Base-by-base conservation (phyloP, 2,888 invertebrate species). In the Selenia dentaria region DNA sequence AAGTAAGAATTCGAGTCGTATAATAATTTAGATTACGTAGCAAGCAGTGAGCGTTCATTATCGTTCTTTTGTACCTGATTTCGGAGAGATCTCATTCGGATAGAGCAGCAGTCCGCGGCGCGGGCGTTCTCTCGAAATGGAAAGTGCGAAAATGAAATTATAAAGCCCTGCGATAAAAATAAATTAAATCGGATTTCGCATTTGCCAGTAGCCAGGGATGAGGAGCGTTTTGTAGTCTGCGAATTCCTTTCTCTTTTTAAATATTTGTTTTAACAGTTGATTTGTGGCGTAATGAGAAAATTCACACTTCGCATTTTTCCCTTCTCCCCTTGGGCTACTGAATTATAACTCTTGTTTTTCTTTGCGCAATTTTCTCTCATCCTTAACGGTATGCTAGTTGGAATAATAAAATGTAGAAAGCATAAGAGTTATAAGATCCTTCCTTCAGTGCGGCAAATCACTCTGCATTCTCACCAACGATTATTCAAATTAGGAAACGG, bases 111-210 rank as follows among this genome's bases (percentile, higher is more conserved):
- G 84, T 83, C 87, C 85, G 79, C 85, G 83, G 83, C 81, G 80
- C 83, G 82, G 79, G 85, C 80, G 81, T 78, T 79, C 86, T 79
- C 84, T 80, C 79, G 74, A 90, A 89, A 88, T 87, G 87, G 87
- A 89, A 90, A 90, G 90, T 90, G 91, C 86, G 91, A 90, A 91
- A 90, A 90, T 90, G 87, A 91, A 91, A 91, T 91, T 90, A 90
- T 89, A 89, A 90, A 89, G 86, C 83, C 83, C 82, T 72, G 78
- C 88, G 90, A 90, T 90, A 90, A 91, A 91, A 91, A 91, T 91
- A 91, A 90, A 91, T 91, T 90, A 91, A 90, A 91, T 90, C 87
- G 86, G 90, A 90, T 88, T 87, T 86, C 84, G 83, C 83, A 78
- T 87, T 85, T 76, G 75, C 84, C 81, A 83, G 88, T 86, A 87